phyloP scores from a whole-genome alignment of 2,797 vertebrate species.

The Pogoniulus pusillus region DNA sequence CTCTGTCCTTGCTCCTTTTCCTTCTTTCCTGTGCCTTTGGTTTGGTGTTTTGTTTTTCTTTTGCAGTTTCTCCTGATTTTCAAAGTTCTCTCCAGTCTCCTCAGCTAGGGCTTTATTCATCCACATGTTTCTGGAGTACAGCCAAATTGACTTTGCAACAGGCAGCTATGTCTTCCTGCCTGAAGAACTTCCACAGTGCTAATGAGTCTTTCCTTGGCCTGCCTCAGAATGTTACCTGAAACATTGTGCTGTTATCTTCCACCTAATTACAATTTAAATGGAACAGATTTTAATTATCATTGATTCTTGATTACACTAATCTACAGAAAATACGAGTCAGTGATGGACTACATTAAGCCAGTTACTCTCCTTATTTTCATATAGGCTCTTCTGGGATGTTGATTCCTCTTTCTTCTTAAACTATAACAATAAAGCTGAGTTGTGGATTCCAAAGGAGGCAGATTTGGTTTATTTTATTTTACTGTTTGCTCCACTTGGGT shows the following conservation, averaged over 20 bases:
- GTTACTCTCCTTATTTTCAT: not conserved
- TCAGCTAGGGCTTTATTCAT: not conserved
- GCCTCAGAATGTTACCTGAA: slow-evolving; percentile 3
- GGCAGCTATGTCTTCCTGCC: not conserved
- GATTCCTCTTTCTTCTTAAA: not conserved
- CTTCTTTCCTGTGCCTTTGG: not conserved
- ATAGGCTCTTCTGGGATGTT: not conserved
- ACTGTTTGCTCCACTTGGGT: not conserved
- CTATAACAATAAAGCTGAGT: not conserved
- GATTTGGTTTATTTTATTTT: not conserved
- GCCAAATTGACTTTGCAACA: not conserved
- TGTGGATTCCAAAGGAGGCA: not conserved
- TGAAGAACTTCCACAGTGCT: not conserved
- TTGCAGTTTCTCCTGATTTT: not conserved
- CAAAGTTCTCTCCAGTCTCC: not conserved
- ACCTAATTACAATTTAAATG: not conserved
- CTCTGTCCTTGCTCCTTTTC: not conserved
- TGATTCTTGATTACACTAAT: not conserved
- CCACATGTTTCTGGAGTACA: not conserved
- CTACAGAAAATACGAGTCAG: not conserved
- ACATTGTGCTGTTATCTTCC: not conserved
- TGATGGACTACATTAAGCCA: not conserved
- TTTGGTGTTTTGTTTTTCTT: not conserved
- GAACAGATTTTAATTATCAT: not conserved
- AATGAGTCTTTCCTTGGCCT: not conserved